Percentiles rank a stretch among this genome's conserved stretches.
Conservation (phyloP, 2,888 invertebrate species). For the Brachypalpus laphriformis region DNA sequence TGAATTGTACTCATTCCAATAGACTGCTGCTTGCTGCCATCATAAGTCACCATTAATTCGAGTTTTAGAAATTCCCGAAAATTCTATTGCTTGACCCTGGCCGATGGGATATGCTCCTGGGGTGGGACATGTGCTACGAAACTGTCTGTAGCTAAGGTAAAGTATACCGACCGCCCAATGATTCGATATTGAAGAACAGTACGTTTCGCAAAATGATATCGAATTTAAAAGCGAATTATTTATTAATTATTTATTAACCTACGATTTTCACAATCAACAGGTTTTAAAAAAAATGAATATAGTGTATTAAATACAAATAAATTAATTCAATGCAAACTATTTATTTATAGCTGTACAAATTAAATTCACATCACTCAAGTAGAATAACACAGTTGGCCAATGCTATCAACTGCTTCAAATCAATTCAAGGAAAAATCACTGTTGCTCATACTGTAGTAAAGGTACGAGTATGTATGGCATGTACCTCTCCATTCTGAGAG, state of each 20-base stretch:
- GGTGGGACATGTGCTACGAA: neutral
- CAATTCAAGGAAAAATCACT: neutral
- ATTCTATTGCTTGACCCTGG: neutral
- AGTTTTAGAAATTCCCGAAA: constrained; percentile 3
- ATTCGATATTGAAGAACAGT: neutral
- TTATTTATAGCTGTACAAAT: too few relatives aligned
- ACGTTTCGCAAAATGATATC: neutral
- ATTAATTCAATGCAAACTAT: too few relatives aligned
- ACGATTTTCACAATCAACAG: too few relatives aligned
- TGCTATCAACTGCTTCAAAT: neutral
- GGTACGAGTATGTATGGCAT: neutral
- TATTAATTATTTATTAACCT: too few relatives aligned
- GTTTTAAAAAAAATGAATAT: too few relatives aligned
- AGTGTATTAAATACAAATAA: too few relatives aligned
- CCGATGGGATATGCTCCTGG: neutral
- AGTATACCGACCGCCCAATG: neutral
- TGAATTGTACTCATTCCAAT: neutral
- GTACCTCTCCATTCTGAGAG: neutral
- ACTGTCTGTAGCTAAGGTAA: neutral
- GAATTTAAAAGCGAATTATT: neutral
- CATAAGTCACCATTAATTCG: constrained; percentile 14
- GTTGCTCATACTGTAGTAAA: neutral
- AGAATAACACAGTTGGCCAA: too few relatives aligned
- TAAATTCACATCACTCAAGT: too few relatives aligned
- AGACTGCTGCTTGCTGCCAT: neutral